A percentile compares a stretch with the other conserved stretches of the same genome.
Evolutionary conservation across 1,140 invertebrate genomes (phyloP).

Genomic region (Formica exsecta): DNA sequence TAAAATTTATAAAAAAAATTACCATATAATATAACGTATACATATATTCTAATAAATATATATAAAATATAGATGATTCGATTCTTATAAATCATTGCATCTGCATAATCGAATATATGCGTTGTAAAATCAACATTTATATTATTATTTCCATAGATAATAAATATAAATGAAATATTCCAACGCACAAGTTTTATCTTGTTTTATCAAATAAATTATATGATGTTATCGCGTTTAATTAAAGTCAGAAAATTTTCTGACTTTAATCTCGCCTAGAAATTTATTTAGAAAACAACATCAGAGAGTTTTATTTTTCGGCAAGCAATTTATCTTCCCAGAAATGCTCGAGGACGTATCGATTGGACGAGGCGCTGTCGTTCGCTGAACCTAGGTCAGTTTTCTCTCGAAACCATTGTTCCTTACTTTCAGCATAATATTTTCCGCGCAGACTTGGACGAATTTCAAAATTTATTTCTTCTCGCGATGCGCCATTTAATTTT

Average conservation of each 20-base stretch:
- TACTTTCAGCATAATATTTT: slow-evolving; percentile 8
- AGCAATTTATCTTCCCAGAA: no score
- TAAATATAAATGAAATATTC: neutral
- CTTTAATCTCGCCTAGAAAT: no score
- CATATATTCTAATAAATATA: neutral
- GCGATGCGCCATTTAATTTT: neutral
- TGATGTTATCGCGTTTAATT: no score
- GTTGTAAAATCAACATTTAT: neutral
- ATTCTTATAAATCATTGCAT: neutral
- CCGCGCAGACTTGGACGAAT: neutral
- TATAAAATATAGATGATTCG: neutral
- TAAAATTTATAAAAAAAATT: neutral
- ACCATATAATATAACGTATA: neutral
- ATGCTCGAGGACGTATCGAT: slow-evolving; percentile 60
- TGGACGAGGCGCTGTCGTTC: neutral
- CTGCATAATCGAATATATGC: slow-evolving; percentile 1
- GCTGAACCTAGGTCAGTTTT: slow-evolving; percentile 58
- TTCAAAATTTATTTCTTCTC: neutral
- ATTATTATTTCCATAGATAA: neutral
- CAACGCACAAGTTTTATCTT: no score
- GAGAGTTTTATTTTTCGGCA: no score
- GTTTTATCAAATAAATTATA: no score
- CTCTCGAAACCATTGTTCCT: neutral
- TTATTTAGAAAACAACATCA: no score
- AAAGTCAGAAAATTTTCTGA: no score